Evolutionary conservation across 2,113 vertebrate genomes (phyloP).

Genomic region (Onychostoma macrolepis): DNA sequence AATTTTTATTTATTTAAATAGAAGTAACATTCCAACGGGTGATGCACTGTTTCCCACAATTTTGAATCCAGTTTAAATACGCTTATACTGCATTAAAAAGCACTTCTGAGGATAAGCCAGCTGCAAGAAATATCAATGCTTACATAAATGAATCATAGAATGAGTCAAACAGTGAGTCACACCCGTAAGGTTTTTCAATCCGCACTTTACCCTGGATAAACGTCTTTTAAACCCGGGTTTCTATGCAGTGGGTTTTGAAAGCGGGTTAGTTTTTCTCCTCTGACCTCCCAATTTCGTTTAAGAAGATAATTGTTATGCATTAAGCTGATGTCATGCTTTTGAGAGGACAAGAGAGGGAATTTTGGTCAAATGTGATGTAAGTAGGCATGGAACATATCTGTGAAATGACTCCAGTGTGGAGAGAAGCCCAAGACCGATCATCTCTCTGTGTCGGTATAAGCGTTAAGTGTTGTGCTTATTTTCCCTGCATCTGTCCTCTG

Average conservation of each 20-base stretch:
- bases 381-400: neutral
- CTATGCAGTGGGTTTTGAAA: neutral
- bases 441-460: neutral
- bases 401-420: neutral
- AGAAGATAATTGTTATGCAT: conserved; percentile 9
- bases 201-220: neutral
- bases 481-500: neutral
- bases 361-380: conserved; percentile 2
- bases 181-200: neutral
- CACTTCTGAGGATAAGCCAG: neutral
- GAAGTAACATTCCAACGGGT: neutral
- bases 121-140: neutral
- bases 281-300: neutral
- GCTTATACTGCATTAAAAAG: neutral
- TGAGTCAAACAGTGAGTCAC: conserved; percentile 6
- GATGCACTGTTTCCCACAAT: neutral
- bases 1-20: neutral
- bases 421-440: neutral
- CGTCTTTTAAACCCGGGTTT: neutral
- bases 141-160: neutral
- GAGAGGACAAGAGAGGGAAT: neutral
- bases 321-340: neutral
- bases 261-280: neutral
- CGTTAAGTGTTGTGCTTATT: neutral
- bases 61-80: neutral